Conservation (phyloP, 2,888 invertebrate genomes). For the Lepidocyrtoides sp. region DNA sequence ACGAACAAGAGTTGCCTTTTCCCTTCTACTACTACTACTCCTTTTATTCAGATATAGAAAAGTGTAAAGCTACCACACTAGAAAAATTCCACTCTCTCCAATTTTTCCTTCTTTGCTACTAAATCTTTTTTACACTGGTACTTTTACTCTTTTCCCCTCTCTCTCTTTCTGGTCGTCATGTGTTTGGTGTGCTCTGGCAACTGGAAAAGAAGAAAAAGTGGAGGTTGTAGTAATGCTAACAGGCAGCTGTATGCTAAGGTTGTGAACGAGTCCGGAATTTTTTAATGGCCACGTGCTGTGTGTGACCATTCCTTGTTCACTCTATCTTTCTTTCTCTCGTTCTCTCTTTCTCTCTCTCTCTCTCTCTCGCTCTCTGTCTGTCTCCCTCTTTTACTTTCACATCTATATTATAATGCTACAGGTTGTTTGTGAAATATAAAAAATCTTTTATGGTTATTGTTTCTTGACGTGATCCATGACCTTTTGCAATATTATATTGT, state of each 20-base stretch:
- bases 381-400: slow-evolving; percentile 63
- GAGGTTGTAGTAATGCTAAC: slow-evolving; percentile 45
- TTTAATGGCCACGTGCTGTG: slow-evolving; percentile 85
- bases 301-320: slow-evolving; percentile 79
- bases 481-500: slow-evolving; percentile 45
- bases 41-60: slow-evolving; percentile 23
- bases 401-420: slow-evolving; percentile 82
- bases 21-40: slow-evolving; percentile 3
- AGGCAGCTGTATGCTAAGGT: slow-evolving; percentile 65
- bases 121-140: slow-evolving; percentile 34
- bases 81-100: slow-evolving; percentile 50
- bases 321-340: slow-evolving; percentile 48
- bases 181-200: slow-evolving; percentile 60
- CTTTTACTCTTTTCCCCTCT: slow-evolving; percentile 35
- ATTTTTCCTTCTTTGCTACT: slow-evolving; percentile 30
- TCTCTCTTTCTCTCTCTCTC: slow-evolving; percentile 37
- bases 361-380: slow-evolving; percentile 51
- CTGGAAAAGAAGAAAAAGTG: slow-evolving; percentile 49
- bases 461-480: slow-evolving; percentile 66
- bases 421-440: slow-evolving; percentile 81
- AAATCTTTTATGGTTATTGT: slow-evolving; percentile 59
- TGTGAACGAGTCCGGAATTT: slow-evolving; percentile 82
- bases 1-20: slow-evolving; percentile 20
- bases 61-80: slow-evolving; percentile 51
- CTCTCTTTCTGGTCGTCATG: slow-evolving; percentile 59